These are phyloP conservation scores for Heliconius melpomene DNA, from an alignment of 1,140 invertebrate genomes.

Conservation along the genomic window DNA sequence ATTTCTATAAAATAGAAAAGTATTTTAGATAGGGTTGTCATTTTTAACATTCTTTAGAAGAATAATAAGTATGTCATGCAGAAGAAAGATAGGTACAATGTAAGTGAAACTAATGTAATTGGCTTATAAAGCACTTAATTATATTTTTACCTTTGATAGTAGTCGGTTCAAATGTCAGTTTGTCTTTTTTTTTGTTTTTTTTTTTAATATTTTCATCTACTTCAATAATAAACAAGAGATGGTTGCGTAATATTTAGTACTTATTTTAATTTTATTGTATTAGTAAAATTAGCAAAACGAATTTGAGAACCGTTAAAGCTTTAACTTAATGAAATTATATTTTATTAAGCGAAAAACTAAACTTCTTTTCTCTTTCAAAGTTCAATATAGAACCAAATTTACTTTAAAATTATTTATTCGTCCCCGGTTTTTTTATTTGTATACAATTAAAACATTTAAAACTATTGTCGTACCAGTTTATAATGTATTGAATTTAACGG, in stretches of 20 bases:
- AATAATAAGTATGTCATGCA: no score
- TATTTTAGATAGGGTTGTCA: neutral
- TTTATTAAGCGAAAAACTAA: slow-evolving; percentile 59
- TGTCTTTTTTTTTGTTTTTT: neutral
- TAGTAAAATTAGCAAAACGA: slow-evolving; percentile 48
- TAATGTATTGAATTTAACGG: slow-evolving; percentile 21
- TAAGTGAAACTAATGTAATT: neutral
- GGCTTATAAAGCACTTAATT: neutral
- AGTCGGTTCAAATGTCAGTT: no score
- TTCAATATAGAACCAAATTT: slow-evolving; percentile 30
- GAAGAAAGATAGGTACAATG: no score
- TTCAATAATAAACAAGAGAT: slow-evolving; percentile 51
- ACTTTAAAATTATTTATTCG: slow-evolving; percentile 7
- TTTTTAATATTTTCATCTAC: slow-evolving; percentile 35
- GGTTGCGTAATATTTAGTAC: slow-evolving; percentile 68
- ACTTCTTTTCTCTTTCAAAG: slow-evolving; percentile 45
- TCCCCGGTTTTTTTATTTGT: slow-evolving; percentile 10
- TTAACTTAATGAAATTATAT: neutral
- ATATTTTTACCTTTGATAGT: neutral
- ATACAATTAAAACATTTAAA: slow-evolving; percentile 16
- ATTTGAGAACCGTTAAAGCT: slow-evolving; percentile 5
- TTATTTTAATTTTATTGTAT: slow-evolving; percentile 55
- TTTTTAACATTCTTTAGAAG: neutral
- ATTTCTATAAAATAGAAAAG: neutral
- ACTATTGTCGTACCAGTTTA: slow-evolving; percentile 33